Base-by-base conservation (phyloP, 2,888 invertebrate genomes). In the Diadegma fenestrale region DNA sequence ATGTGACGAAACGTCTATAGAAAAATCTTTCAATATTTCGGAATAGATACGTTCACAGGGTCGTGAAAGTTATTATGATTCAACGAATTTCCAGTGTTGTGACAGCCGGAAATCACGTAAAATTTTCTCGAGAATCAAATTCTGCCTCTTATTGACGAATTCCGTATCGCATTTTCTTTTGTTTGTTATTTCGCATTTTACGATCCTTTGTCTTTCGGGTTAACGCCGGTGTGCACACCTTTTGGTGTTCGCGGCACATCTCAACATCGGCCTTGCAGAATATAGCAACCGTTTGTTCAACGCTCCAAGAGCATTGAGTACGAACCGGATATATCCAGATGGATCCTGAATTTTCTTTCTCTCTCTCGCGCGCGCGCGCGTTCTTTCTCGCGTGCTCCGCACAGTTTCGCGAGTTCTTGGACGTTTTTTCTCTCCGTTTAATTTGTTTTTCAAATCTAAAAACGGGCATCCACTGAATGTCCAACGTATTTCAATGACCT, bases 321-420 rank as follows among this genome's bases (percentile, higher is more conserved):
- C 78, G 82, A 90, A 90, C 90, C 88, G 91, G 89, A 90, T 89
- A 89, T 86, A 90, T 88, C 89, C 89, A 87, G 91, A 89, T 88
- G 88, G 87, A 87, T 87, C 89, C 80, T 80, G 85, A 83, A 82
- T 81, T 81, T 54, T 85, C 64, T 71, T 43, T 30, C 71, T 69
- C 61, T 77, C 54, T 77, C 71, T 64, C 79, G 77, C 80, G 80
- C 69, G 58, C 79, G 5, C 41, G 64, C 22, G 71, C 61, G 69
- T 72, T 76, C 63, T 83, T 82, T 81, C 66, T 66, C 77, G 63
- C 73, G 66, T 80, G 61, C 81, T 75, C 51, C 63, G 76, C 81
- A 84, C 71, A 43, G 58, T 68, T 84, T 78, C 66, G 72, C 66
- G 69, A 75, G 45, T 61, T 80, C 75, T 45, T 66, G 14, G 19